phyloP scores from a whole-genome alignment of 92 coral and sea anemone species.

The Umimayanthus kanabou region DNA sequence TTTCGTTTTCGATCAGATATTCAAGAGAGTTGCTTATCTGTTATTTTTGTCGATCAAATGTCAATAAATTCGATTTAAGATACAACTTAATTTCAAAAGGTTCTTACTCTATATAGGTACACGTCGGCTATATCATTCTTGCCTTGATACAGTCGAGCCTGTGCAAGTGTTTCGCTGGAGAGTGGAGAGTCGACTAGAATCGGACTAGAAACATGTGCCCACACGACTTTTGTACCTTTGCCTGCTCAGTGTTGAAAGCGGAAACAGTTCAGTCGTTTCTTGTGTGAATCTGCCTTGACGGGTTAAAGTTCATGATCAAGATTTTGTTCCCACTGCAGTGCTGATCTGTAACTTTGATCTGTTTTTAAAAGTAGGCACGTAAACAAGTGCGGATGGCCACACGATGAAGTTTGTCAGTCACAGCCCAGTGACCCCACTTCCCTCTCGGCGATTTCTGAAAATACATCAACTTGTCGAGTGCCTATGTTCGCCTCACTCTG shows the following conservation, averaged over 20 bases:
- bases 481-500: too few relatives aligned
- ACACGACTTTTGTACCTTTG: neutral
- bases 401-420: neutral
- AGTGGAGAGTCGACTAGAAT: too few relatives aligned
- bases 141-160: too few relatives aligned
- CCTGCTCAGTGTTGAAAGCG: too few relatives aligned
- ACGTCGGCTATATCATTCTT: too few relatives aligned
- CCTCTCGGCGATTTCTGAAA: too few relatives aligned
- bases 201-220: neutral
- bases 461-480: too few relatives aligned
- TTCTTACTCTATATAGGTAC: too few relatives aligned
- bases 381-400: too few relatives aligned
- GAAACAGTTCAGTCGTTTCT: neutral
- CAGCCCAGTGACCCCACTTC: too few relatives aligned
- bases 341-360: conserved; percentile 6
- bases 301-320: neutral
- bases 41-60: neutral
- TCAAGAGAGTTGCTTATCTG: neutral
- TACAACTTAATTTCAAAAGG: neutral
- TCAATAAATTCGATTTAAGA: neutral
- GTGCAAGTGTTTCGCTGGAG: too few relatives aligned
- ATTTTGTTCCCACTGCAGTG: neutral
- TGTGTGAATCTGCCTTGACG: neutral
- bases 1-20: neutral
- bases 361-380: neutral